Percentiles rank a stretch among this genome's conserved stretches.
Evolutionary conservation across 2,888 invertebrate species (phyloP).

Genomic region (Hyposoter didymator): DNA sequence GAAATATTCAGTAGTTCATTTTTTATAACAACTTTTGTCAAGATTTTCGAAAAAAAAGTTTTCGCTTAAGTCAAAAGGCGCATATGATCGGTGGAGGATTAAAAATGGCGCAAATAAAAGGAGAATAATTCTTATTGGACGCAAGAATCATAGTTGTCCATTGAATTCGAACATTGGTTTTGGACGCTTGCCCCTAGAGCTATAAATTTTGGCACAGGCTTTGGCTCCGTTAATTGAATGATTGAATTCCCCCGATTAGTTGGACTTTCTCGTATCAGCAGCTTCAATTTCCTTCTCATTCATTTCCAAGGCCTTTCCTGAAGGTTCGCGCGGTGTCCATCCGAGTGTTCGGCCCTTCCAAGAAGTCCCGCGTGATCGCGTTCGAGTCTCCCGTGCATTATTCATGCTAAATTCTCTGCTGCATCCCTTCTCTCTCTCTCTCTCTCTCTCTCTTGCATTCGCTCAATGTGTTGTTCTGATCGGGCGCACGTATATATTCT

Average conservation of each 20-base stretch:
- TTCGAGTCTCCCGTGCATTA: constrained; percentile 74
- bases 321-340: constrained; percentile 32
- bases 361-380: constrained; percentile 75
- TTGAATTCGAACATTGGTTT: background rate
- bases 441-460: constrained; percentile 55
- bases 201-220: constrained; percentile 18
- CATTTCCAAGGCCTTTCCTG: constrained; percentile 31
- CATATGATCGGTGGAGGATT: background rate
- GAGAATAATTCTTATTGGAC: background rate
- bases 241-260: constrained; percentile 40
- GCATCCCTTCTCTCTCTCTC: constrained; percentile 67
- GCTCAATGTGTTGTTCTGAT: constrained; percentile 20
- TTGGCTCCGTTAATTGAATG: constrained; percentile 24
- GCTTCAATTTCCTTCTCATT: constrained; percentile 45
- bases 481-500: constrained; percentile 29
- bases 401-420: constrained; percentile 76
- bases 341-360: constrained; percentile 73
- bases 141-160: background rate
- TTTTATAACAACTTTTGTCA: no score
- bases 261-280: constrained; percentile 29
- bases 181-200: background rate
- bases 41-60: no score
- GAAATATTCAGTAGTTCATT: no score
- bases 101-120: background rate
- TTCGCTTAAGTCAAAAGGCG: no score